Conservation (phyloP, 2,888 invertebrate genomes). For the Encarsia formosa region DNA sequence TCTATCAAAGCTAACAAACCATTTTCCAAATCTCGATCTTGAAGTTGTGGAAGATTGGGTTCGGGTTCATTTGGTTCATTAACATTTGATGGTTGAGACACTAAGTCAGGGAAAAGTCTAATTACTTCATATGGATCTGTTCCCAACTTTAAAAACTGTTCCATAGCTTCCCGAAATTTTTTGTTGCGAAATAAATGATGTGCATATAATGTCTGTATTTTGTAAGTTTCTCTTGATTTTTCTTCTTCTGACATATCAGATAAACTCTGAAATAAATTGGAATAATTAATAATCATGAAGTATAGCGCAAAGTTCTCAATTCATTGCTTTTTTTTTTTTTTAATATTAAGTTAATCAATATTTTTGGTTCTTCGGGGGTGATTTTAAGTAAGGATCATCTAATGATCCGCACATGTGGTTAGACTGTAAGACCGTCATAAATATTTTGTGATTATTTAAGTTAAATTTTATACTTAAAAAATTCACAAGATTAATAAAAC, state of each 20-base stretch:
- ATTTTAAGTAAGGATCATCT: too few relatives aligned
- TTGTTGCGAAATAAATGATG: conserved; percentile 87
- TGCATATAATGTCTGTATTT: conserved; percentile 88
- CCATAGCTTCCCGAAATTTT: conserved; percentile 86
- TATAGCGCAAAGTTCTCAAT: background rate
- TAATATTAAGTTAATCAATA: background rate
- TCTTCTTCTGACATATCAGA: conserved; percentile 78
- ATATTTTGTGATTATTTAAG: too few relatives aligned
- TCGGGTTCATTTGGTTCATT: conserved; percentile 47
- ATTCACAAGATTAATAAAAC: background rate
- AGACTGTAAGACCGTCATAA: too few relatives aligned
- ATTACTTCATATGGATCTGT: conserved; percentile 96
- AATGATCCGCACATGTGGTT: too few relatives aligned
- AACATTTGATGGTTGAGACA: conserved; percentile 58
- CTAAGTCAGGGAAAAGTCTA: conserved; percentile 85
- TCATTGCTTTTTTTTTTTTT: conserved; percentile 3
- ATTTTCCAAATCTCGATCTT: conserved; percentile 80
- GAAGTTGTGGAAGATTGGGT: conserved; percentile 60
- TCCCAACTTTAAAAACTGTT: conserved; percentile 80
- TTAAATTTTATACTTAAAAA: too few relatives aligned
- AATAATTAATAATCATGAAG: background rate
- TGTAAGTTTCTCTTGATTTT: conserved; percentile 73
- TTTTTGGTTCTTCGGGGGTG: too few relatives aligned
- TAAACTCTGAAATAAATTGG: conserved; percentile 69
- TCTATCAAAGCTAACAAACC: conserved; percentile 85